phyloP scores from a whole-genome alignment of 2,888 invertebrate genomes.

The Podabrus alpinus region DNA sequence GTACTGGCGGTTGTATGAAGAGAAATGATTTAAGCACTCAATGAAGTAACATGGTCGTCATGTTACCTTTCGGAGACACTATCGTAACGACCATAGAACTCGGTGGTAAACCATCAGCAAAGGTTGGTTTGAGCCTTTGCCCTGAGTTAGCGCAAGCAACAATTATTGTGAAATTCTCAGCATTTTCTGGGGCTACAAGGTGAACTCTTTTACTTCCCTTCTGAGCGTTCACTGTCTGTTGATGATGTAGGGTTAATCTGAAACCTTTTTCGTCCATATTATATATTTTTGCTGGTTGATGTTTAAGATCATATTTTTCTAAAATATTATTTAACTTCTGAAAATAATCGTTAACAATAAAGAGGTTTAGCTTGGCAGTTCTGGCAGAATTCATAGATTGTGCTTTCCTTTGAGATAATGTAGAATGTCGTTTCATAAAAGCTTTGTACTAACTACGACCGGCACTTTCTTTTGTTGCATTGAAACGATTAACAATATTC shows the following conservation, averaged over 20 bases:
- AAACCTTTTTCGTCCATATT: conserved; percentile 8
- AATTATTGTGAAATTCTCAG: conserved; percentile 7
- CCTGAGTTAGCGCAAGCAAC: conserved; percentile 3
- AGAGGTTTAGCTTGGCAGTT: too few species aligned
- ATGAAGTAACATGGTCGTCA: not conserved
- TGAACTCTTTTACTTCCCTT: not conserved
- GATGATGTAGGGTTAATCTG: not conserved
- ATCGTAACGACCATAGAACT: not conserved
- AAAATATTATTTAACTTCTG: too few species aligned
- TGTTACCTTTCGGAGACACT: not conserved
- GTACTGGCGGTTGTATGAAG: conserved; percentile 23
- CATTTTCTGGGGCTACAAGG: not conserved
- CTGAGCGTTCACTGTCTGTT: not conserved
- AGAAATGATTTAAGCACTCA: not conserved
- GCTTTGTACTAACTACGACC: too few species aligned
- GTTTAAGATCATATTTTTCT: conserved; percentile 22
- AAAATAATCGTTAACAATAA: too few species aligned
- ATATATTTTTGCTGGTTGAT: conserved; percentile 35
- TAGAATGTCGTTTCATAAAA: too few species aligned
- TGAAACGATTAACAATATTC: too few species aligned
- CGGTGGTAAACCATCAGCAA: not conserved
- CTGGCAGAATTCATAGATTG: too few species aligned
- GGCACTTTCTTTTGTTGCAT: too few species aligned
- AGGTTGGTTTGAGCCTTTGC: conserved; percentile 21
- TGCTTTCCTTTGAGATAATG: too few species aligned